Conservation (phyloP, 2,113 vertebrate genomes). For the Seriola rivoliana region DNA sequence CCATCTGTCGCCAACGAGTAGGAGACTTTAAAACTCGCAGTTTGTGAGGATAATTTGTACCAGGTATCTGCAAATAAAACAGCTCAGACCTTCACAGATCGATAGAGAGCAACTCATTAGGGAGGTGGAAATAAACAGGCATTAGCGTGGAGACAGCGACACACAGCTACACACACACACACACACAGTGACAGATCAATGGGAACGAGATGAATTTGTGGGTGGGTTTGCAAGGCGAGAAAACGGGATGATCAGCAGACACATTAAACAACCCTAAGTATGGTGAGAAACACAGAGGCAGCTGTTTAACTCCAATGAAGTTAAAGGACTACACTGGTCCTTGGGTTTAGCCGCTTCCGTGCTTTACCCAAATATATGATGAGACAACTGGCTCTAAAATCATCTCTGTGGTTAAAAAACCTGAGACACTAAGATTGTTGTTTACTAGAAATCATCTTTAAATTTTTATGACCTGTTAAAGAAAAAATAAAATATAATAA, state of each 20-base stretch:
- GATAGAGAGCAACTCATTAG: conserved; percentile 71
- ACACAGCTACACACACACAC: neutral
- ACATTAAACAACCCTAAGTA: conserved; percentile 40
- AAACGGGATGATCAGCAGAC: conserved; percentile 19
- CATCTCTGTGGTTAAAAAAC: neutral
- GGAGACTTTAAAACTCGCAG: conserved; percentile 39
- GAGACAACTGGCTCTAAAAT: conserved; percentile 9
- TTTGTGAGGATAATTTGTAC: conserved; percentile 62
- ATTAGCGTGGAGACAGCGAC: conserved; percentile 30
- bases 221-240: conserved; percentile 15
- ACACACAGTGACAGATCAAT: conserved; percentile 24
- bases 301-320: conserved; percentile 8
- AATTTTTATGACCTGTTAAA: too few relatives aligned
- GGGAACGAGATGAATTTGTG: conserved; percentile 42
- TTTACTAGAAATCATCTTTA: too few relatives aligned
- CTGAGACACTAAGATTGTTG: too few relatives aligned
- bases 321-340: neutral
- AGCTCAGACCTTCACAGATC: conserved; percentile 73
- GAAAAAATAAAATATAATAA: neutral
- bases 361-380: neutral
- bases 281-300: conserved; percentile 18
- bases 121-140: conserved; percentile 57
- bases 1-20: conserved; percentile 60
- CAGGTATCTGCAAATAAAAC: conserved; percentile 60
- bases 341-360: neutral